Base-by-base conservation (phyloP, 2,113 vertebrate species). In the Atherinomorus stipes region DNA sequence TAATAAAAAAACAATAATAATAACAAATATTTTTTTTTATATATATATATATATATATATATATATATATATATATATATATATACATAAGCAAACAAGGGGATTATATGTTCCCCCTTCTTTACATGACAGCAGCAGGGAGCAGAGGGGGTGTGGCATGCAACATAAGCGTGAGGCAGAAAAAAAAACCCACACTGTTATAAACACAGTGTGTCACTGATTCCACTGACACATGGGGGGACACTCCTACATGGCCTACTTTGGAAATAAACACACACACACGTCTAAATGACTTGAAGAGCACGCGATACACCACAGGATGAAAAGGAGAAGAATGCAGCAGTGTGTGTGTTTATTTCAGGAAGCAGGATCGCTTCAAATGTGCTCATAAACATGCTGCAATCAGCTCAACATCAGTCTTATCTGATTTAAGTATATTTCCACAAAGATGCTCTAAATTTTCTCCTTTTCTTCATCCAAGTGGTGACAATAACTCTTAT, bases 401-500 rank as follows among this genome's bases (percentile, higher is more conserved):
- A 67, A 77, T 81, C 49, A 49, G 25, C 57, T 80, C 74, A 56
- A 67, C 83, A 53, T 82, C 80, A 64, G 38, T 73, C 57, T 23
- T 67, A 49, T 72, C 52, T 50, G 49, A 81, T 78, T 75, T 70
- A 61, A 73, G 75, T 75, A 50, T 76, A 28, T 45, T 22, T 25
- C 22, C 51, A 62, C 44, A 61, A n/a, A n/a, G 28, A 53, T 25
- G 63, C 38, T 70, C 25, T 4, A 34, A 34, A 54, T 40, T 11
- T 45, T 52, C 7, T n/a, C 64, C 12, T 63, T 71, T 65, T 58
- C 49, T 74, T 59, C 74, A 83, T 77, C 83, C 68, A 38, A 63
- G 63, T 75, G 65, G 44, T 56, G 45, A 64, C 71, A 70, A 80
- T 95, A 95, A 95, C 59, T 60, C 38, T 63, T 37, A 57, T 44